Base-by-base conservation (phyloP, 2,113 vertebrate genomes). In the Micronycteris hirsuta region DNA sequence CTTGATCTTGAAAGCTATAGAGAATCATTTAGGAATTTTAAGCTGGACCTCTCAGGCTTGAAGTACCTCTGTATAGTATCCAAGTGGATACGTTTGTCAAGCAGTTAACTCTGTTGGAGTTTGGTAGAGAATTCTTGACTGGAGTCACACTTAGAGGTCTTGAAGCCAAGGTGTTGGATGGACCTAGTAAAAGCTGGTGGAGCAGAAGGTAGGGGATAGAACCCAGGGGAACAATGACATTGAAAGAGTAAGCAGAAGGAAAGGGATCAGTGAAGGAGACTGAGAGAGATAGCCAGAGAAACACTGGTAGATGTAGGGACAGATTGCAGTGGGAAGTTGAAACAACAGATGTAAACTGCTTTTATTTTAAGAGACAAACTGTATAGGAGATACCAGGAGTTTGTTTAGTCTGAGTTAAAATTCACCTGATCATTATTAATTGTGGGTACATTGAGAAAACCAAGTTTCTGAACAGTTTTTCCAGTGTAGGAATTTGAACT, bases 381-480 rank as follows among this genome's bases (percentile, higher is more conserved):
- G 2, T 71, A 16, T 52, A 86, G 83, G 43, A 83, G 87, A 77
- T 91, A 26, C 11, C 91, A 84, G 61, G 45, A 86, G 45, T 96
- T 92, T 77, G 36, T 19, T 91, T 83, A 63, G 56, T 52, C n/a
- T 83, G 58, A 93, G 36, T 81, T 81, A 93, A 93, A 68, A 78
- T 84, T 93, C 58, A 4, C 17, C 22, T 73, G 31, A 17, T 86
- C 58, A 47, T 74, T 87, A 38, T 87, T 73, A 71, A n/a, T 65
- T 88, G 6, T 65, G 31, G 26, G 15, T 92, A 4, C 3, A 19
- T 5, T 49, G 84, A 56, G 77, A 76, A 94, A 83, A 61, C 67
- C 16, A 58, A 68, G 36, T 87, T 90, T 70, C 61, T 80, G 31
- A 38, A 74, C n/a, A 83, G 36, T 92, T 91, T 74, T 91, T 87